Conservation (phyloP, 2,888 invertebrate species). For the Volucella zonaria region DNA sequence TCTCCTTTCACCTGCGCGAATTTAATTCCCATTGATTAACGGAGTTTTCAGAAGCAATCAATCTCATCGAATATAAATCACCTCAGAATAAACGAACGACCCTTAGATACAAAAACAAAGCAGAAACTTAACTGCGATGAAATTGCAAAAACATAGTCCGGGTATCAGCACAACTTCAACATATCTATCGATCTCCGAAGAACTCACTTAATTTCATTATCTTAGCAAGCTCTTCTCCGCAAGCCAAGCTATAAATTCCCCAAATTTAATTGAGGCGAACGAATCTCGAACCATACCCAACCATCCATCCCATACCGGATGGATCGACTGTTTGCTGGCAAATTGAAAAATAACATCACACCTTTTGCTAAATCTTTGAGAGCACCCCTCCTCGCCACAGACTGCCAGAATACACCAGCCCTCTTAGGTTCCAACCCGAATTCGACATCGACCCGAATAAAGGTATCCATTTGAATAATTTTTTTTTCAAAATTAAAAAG, state of each 20-base stretch:
- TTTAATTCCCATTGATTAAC: constrained; percentile 45
- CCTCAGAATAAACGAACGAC: constrained; percentile 37
- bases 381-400: neutral
- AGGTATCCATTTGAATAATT: constrained; percentile 58
- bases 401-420: too few relatives aligned
- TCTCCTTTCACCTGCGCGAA: constrained; percentile 10
- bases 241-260: constrained; percentile 45
- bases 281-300: neutral
- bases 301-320: neutral
- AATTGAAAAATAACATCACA: constrained; percentile 68
- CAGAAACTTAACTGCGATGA: neutral
- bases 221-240: constrained; percentile 29
- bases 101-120: constrained; percentile 18
- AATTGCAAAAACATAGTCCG: constrained; percentile 8
- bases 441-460: constrained; percentile 14
- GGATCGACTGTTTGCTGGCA: constrained; percentile 11
- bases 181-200: constrained; percentile 53
- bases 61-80: constrained; percentile 63
- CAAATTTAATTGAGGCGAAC: constrained; percentile 50
- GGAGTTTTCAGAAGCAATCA: constrained; percentile 47
- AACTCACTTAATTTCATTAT: constrained; percentile 53
- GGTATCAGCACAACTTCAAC: constrained; percentile 42
- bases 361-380: constrained; percentile 28
- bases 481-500: constrained; percentile 55
- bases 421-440: neutral